These are phyloP conservation scores for Apistogramma diplotaenia DNA, from an alignment of 2,113 vertebrate genomes.

Conservation along the genomic window DNA sequence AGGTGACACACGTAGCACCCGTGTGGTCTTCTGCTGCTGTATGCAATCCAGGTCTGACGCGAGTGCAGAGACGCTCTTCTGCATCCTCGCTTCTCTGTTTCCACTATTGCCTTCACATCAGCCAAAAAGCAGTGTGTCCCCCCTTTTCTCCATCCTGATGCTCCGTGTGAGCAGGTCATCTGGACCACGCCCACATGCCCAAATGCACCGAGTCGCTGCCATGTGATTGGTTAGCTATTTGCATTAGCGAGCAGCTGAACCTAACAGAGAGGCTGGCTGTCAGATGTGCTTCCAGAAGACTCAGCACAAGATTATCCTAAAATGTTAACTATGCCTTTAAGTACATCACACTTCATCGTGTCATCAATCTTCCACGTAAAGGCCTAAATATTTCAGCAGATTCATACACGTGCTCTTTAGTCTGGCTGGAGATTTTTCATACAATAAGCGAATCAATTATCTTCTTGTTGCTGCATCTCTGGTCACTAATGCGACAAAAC, in stretches of 20 bases:
- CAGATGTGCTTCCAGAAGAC: neutral
- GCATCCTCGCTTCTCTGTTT: no score
- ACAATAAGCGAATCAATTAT: slow-evolving; percentile 12
- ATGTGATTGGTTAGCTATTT: neutral
- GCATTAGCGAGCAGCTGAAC: neutral
- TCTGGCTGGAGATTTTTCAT: slow-evolving; percentile 2
- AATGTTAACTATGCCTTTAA: neutral
- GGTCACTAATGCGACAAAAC: neutral
- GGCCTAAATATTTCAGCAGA: neutral
- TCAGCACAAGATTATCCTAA: neutral
- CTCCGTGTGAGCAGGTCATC: neutral
- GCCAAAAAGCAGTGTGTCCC: no score
- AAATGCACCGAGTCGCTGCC: neutral
- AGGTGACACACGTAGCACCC: no score
- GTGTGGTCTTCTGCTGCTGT: no score
- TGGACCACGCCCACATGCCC: neutral
- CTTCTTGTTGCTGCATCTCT: neutral
- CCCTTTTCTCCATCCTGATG: neutral
- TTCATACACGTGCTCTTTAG: neutral
- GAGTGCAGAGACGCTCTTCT: no score
- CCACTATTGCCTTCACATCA: no score
- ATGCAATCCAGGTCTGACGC: no score
- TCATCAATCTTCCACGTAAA: neutral
- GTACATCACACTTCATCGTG: neutral
- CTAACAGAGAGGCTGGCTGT: neutral